These are phyloP conservation scores for Cyrtorhinus lividipennis DNA, from an alignment of 1,140 invertebrate species.

Conservation along the genomic window DNA sequence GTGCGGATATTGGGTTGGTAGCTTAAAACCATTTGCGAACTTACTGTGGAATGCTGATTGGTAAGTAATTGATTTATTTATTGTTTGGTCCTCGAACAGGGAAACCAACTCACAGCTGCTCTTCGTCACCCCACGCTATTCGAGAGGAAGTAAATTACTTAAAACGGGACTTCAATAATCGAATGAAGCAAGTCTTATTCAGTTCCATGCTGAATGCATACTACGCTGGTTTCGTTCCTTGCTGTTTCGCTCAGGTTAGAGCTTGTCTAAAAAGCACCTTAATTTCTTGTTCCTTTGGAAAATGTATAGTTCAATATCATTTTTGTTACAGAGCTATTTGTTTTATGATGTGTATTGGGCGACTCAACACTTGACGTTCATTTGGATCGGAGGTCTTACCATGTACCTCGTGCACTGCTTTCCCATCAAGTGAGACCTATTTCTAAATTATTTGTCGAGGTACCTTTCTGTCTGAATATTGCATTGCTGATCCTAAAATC, in stretches of 20 bases:
- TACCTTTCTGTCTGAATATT: too few species aligned
- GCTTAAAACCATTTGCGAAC: too few species aligned
- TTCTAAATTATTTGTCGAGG: too few species aligned
- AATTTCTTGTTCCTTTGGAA: not conserved
- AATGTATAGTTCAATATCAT: slow-evolving; percentile 1
- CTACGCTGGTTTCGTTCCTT: slow-evolving; percentile 79
- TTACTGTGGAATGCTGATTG: too few species aligned
- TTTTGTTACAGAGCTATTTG: slow-evolving; percentile 57
- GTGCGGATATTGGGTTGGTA: slow-evolving; percentile 25
- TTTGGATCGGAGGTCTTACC: slow-evolving; percentile 67
- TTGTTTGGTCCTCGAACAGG: slow-evolving; percentile 27
- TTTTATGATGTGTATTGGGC: slow-evolving; percentile 77
- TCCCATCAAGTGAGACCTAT: slow-evolving; percentile 37
- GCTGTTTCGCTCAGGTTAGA: slow-evolving; percentile 65
- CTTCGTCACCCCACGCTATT: slow-evolving; percentile 50
- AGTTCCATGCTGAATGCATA: slow-evolving; percentile 80
- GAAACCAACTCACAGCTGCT: slow-evolving; percentile 52
- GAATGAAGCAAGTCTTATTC: slow-evolving; percentile 80
- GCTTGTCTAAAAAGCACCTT: not conserved
- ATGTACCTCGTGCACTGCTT: slow-evolving; percentile 66
- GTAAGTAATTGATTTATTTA: not conserved
- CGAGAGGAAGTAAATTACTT: slow-evolving; percentile 72
- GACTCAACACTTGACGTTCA: slow-evolving; percentile 63
- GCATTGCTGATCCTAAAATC: too few species aligned
- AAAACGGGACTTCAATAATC: slow-evolving; percentile 70